These are phyloP conservation scores for Caenorhabditis sp. DNA, from an alignment of 2,888 invertebrate genomes.

Conservation along the genomic window DNA sequence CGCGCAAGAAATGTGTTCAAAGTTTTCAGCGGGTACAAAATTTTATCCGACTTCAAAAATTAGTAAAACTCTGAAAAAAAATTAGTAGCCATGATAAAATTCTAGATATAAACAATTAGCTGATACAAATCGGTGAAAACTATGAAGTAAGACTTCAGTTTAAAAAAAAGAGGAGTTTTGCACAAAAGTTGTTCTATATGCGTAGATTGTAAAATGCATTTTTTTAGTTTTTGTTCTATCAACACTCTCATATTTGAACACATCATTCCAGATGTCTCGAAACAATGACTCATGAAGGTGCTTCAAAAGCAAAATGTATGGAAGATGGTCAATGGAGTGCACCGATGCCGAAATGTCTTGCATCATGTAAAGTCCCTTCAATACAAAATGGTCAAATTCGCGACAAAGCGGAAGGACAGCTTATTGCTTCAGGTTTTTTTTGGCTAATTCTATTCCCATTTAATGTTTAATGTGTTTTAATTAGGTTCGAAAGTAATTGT, in stretches of 20 bases:
- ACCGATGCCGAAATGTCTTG: conserved; percentile 87
- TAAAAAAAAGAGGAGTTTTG: no score
- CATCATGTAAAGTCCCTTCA: conserved; percentile 80
- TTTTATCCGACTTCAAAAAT: no score
- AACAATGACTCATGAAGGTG: conserved; percentile 73
- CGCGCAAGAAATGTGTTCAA: no score
- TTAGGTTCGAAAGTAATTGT: conserved; percentile 80
- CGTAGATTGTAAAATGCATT: no score
- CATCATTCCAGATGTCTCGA: conserved; percentile 91
- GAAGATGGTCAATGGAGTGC: conserved; percentile 94
- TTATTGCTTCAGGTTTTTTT: conserved; percentile 75
- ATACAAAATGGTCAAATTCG: conserved; percentile 69
- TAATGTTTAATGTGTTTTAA: neutral
- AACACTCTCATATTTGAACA: conserved; percentile 77
- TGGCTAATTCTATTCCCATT: neutral
- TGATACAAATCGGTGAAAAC: no score
- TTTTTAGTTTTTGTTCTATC: no score
- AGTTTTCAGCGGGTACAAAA: no score
- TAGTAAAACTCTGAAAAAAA: no score
- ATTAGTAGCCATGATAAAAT: no score
- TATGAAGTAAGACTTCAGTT: no score
- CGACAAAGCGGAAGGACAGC: conserved; percentile 66
- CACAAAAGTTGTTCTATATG: no score
- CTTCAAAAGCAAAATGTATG: conserved; percentile 80
- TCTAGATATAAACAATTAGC: no score